Evolutionary conservation across 2,797 vertebrate species (phyloP).

Genomic region (Pitangus sulphuratus): DNA sequence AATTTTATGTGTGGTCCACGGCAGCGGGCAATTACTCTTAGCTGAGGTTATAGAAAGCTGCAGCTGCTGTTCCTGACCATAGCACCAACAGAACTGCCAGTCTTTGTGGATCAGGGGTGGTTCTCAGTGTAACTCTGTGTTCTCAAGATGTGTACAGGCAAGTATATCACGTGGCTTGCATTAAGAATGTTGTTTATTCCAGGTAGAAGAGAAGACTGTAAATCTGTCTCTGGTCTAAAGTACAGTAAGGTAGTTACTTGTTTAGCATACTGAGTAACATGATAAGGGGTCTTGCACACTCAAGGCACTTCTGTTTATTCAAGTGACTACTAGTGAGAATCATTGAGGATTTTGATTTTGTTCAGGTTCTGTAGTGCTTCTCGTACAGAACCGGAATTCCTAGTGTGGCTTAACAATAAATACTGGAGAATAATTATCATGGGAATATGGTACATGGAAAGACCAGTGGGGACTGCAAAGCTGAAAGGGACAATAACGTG

Average conservation of each 20-base stretch:
- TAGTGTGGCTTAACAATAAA: not conserved
- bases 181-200: conserved; percentile 17
- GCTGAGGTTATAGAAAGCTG: not conserved
- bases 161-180: not conserved
- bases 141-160: not conserved
- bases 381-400: not conserved
- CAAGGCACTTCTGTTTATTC: not conserved
- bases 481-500: not conserved
- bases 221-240: not conserved
- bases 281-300: not conserved
- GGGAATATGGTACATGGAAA: not conserved
- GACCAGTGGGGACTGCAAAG: not conserved
- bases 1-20: conserved; percentile 51
- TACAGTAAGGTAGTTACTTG: not conserved
- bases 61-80: not conserved
- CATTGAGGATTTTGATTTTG: conserved; percentile 26
- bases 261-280: not conserved
- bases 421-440: not conserved
- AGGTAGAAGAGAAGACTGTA: not conserved
- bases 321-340: not conserved
- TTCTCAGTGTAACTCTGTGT: not conserved
- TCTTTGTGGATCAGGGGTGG: not conserved
- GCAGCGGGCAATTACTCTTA: conserved; percentile 41
- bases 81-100: not conserved
- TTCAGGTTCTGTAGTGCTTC: not conserved